Base-by-base conservation (phyloP, 1,140 invertebrate species). In the Hesperophylax magnus region DNA sequence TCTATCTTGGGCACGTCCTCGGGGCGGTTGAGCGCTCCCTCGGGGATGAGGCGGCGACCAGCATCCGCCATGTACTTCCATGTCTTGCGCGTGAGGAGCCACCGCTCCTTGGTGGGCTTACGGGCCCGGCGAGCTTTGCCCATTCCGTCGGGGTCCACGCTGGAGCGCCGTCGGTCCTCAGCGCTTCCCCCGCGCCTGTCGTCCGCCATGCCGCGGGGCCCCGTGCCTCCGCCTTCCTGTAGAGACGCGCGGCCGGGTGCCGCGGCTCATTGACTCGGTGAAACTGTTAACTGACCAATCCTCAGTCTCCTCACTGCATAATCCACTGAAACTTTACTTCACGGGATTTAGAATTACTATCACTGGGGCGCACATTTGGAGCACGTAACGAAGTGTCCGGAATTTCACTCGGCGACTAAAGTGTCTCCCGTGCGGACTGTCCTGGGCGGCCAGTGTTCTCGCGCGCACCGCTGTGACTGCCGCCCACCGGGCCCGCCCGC, bases 31-130 rank as follows among this genome's bases (percentile, higher is more conserved):
- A 92, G 92, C 0, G 91, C 91, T 3, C 93, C 93, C 69, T 97
- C 96, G 0, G 96, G 95, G 56, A 97, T 94, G 15, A 97, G 90
- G 85, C 94, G 94, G 58, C 95, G 92, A n/a, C 96, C 96, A 14
- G 96, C 95, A 85, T 97, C 96, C 0, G 95, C 93, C 96, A 97
- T 97, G 86, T 97, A 97, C 79, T 95, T 91, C 96, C 96, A 97
- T 20, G 96, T 97, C 88, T 97, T 97, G 31, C 96, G 90, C 6
- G 96, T 96, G 22, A 97, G 90, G 39, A 97, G 89, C 96, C 96
- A 97, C 88, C 96, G 92, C 87, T 97, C 95, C 84, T 93, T 93
- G 56, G 91, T 90, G 58, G 91, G 91, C 75, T 92, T 93, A 58
- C 92, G 91, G 79, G 89, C 89, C 74, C 89, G 86, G 69, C 88